phyloP scores from a whole-genome alignment of 2,888 invertebrate genomes.

The Stenoptilia bipunctidactyla region DNA sequence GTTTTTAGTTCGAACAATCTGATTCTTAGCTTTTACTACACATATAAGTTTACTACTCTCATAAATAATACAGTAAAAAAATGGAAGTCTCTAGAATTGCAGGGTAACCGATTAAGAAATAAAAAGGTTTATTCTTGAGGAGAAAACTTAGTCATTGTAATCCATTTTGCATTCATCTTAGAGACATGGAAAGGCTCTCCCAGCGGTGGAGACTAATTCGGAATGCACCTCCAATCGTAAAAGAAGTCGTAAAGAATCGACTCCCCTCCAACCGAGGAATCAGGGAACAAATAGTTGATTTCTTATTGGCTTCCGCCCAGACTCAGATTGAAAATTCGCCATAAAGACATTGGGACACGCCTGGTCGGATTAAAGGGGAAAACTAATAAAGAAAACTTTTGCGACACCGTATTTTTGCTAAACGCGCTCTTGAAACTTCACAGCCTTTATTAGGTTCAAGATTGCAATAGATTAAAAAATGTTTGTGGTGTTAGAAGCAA shows the following conservation, averaged over 20 bases:
- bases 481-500: slow-evolving; percentile 32
- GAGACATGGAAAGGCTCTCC: slow-evolving; percentile 65
- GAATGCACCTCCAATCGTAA: slow-evolving; percentile 71
- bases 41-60: slow-evolving; percentile 1
- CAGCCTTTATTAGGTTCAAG: slow-evolving; percentile 54
- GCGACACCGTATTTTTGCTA: slow-evolving; percentile 69
- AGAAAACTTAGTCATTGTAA: slow-evolving; percentile 47
- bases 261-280: slow-evolving; percentile 60
- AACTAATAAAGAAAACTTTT: slow-evolving; percentile 71
- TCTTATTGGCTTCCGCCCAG: slow-evolving; percentile 68
- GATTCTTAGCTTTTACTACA: slow-evolving; percentile 1
- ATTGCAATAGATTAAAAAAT: slow-evolving; percentile 46
- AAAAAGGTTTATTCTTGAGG: slow-evolving; percentile 24
- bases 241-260: slow-evolving; percentile 68
- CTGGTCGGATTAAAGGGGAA: slow-evolving; percentile 66
- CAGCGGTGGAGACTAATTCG: slow-evolving; percentile 59
- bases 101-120: slow-evolving; percentile 16
- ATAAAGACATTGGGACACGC: slow-evolving; percentile 70
- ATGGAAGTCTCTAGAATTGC: slow-evolving; percentile 5
- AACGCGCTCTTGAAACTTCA: slow-evolving; percentile 59
- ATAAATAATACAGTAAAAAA: slow-evolving; percentile 2
- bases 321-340: slow-evolving; percentile 69
- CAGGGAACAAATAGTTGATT: slow-evolving; percentile 68
- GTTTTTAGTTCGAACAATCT: background rate
- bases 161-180: slow-evolving; percentile 62